Evolutionary conservation across 1,140 invertebrate genomes (phyloP), one percentile per base, ranked within the genome.

Genomic region (Drosophila sechellia): DNA sequence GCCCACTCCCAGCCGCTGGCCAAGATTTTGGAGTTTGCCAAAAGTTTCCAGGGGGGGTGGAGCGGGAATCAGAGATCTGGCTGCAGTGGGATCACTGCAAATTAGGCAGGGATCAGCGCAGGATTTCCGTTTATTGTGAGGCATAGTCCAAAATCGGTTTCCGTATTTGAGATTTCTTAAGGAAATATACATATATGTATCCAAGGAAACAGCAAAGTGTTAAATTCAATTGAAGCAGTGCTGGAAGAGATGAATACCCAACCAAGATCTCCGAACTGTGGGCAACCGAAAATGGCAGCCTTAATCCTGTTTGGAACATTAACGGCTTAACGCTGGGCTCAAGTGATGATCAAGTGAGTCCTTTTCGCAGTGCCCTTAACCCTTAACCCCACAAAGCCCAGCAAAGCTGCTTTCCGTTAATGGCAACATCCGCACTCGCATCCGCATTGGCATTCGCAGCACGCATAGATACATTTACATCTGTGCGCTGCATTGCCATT

Each of bases 361-460:
- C 54, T 31, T 22, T 15, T 8, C 13, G 22, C 13, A 20, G 64
- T 45, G 49, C 58, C 12, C 59, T 68, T 49, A 65, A 65, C 42
- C 57, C 64, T 68, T 65, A 68, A 65, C 60, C 60, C 64, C 64
- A 65, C 64, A 68, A 68, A 68, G 64, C 59, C 40, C 25, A 17
- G 20, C 35, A 61, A 40, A 61, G 59, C 35, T 31, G 25, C 31
- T n/a, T n/a, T 15, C 31, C 34, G 37, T 53, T 53, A 53, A 53
- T 53, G 50, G 56, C 42, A 11, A 13, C 3, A 39, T 39, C 13
- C 37, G 37, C 37, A 39, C 1, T 2, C 27, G n/a, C 45, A 22
- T 48, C 22, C 12, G 25, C 27, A 58, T 31, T 0, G 31, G 5
- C 52, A 57, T 60, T 60, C 52, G 22, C 22, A n/a, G 48, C 48